These are phyloP conservation scores for Arvicola amphibius DNA, from an alignment of 2,797 vertebrate genomes.

Conservation along the genomic window DNA sequence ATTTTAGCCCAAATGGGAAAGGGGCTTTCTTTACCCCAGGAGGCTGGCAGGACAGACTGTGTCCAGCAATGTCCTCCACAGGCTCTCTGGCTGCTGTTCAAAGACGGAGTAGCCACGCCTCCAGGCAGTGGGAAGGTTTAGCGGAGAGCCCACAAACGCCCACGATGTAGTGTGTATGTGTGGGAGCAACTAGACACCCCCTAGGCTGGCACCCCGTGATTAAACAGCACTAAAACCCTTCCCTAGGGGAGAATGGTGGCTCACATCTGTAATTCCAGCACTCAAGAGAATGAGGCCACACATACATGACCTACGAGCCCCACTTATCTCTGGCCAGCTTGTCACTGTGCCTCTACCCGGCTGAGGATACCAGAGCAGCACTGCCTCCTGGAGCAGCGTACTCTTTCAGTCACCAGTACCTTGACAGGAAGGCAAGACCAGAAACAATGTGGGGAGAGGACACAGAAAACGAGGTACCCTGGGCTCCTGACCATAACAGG, in stretches of 20 bases:
- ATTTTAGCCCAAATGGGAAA: neutral
- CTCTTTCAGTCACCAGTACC: neutral
- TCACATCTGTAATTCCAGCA: neutral
- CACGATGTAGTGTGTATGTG: no score
- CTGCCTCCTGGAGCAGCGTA: neutral
- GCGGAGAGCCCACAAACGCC: neutral
- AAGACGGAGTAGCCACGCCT: rapidly evolving
- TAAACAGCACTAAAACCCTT: neutral
- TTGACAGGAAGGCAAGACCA: neutral
- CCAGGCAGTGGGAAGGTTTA: neutral
- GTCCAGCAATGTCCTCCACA: rapidly evolving
- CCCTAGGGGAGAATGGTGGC: neutral
- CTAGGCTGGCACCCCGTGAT: no score
- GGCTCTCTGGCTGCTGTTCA: neutral
- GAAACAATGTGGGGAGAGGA: neutral
- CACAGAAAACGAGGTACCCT: rapidly evolving
- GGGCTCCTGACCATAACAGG: neutral
- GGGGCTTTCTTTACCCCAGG: slow-evolving; percentile 58
- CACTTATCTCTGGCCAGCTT: neutral
- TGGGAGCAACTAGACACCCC: neutral
- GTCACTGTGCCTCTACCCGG: rapidly evolving
- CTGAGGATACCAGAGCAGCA: neutral
- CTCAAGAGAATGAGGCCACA: neutral
- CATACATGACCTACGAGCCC: neutral
- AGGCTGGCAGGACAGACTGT: neutral